A percentile compares a stretch with the other conserved stretches of the same genome.
phyloP scores from a whole-genome alignment of 2,113 vertebrate species.

The Globicephala melas region DNA sequence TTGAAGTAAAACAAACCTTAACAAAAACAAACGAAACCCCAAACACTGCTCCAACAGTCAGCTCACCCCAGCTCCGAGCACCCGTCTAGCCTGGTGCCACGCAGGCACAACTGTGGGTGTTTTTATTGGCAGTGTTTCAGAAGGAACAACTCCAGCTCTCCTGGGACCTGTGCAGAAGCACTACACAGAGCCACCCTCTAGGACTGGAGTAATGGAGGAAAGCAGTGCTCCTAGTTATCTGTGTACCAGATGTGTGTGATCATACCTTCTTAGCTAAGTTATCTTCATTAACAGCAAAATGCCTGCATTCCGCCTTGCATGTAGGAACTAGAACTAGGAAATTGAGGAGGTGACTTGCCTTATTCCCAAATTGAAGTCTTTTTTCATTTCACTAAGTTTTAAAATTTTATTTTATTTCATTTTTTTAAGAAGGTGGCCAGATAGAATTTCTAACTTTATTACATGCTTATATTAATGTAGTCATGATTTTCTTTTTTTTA shows the following conservation, averaged over 20 bases:
- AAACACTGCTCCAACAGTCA: background rate
- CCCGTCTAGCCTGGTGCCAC: background rate
- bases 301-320: background rate
- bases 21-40: slow-evolving; percentile 34
- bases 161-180: background rate
- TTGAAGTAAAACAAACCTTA: slow-evolving; percentile 58
- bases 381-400: slow-evolving; percentile 9
- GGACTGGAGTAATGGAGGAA: background rate
- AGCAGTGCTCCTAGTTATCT: background rate
- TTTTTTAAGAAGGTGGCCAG: too few species aligned
- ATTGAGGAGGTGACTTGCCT: background rate
- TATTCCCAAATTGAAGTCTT: slow-evolving; percentile 19
- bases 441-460: too few species aligned
- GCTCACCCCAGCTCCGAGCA: background rate
- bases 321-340: background rate
- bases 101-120: background rate
- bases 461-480: too few species aligned
- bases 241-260: too few species aligned
- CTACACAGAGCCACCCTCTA: background rate
- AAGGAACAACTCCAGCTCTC: background rate
- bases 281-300: background rate
- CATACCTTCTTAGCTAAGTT: background rate
- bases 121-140: slow-evolving; percentile 46
- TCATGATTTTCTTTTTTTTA: too few species aligned
- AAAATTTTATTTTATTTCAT: background rate